Evolutionary conservation across 2,888 invertebrate genomes (phyloP).

Genomic region (Cremastinae sp.): DNA sequence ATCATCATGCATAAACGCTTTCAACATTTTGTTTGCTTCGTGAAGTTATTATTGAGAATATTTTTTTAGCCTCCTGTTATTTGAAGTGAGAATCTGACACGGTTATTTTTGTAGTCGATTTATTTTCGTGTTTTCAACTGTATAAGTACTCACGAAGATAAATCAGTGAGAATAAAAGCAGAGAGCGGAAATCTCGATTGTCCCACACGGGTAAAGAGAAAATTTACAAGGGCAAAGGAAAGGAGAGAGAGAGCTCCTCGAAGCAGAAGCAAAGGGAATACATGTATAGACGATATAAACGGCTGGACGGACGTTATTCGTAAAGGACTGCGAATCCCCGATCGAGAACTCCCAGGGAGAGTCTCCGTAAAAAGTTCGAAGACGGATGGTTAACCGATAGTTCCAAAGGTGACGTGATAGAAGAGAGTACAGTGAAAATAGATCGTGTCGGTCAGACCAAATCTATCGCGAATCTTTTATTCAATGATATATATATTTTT

Average conservation of each 20-base stretch:
- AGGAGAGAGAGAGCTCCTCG: constrained; percentile 14
- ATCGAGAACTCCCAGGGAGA: constrained; percentile 38
- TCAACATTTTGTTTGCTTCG: no score
- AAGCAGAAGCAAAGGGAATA: not conserved
- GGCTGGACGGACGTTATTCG: constrained; percentile 22
- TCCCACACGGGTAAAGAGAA: constrained; percentile 49
- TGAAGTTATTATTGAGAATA: no score
- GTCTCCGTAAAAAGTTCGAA: constrained; percentile 59
- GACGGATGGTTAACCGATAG: constrained; percentile 74
- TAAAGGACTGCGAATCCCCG: constrained; percentile 38
- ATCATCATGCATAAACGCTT: no score
- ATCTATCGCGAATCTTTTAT: constrained; percentile 8
- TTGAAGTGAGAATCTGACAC: not conserved
- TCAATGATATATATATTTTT: not conserved
- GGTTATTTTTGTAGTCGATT: constrained; percentile 34
- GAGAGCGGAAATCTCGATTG: constrained; percentile 23
- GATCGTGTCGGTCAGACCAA: constrained; percentile 29
- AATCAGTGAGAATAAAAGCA: constrained; percentile 33
- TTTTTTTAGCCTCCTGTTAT: no score
- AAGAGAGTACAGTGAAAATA: constrained; percentile 20
- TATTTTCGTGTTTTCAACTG: constrained; percentile 17
- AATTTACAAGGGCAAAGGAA: constrained; percentile 34
- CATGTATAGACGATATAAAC: constrained; percentile 15
- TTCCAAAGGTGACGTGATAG: constrained; percentile 52
- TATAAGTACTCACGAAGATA: constrained; percentile 6